These are phyloP conservation scores for Stictonetta naevosa DNA, from an alignment of 2,113 vertebrate genomes.

Conservation along the genomic window DNA sequence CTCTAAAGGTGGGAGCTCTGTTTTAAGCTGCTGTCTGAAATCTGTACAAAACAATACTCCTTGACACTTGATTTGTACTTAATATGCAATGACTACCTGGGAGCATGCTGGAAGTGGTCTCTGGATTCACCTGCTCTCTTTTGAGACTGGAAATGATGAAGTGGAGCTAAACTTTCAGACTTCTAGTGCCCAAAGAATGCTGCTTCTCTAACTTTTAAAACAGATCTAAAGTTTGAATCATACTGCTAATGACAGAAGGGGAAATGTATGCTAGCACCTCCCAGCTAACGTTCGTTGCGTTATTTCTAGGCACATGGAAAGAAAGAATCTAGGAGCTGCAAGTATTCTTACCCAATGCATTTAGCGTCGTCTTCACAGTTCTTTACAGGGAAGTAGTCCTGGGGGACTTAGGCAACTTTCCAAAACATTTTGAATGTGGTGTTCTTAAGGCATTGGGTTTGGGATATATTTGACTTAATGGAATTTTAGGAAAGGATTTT, in stretches of 20 bases:
- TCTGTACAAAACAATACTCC: slow-evolving; percentile 8
- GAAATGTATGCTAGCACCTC: background rate
- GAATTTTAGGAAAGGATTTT: background rate
- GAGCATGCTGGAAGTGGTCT: background rate
- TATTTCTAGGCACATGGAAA: background rate
- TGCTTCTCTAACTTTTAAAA: background rate
- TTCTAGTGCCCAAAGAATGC: background rate
- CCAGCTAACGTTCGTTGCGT: background rate
- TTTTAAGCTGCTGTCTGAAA: slow-evolving; percentile 22
- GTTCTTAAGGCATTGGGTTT: background rate
- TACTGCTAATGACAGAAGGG: background rate
- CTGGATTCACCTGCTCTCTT: background rate
- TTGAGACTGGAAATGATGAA: background rate
- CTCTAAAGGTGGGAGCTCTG: background rate
- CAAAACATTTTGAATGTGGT: background rate
- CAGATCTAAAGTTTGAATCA: background rate
- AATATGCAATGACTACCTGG: background rate
- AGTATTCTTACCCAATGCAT: background rate
- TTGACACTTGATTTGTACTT: background rate
- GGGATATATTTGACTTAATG: background rate
- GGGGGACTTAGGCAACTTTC: background rate
- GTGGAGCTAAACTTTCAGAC: background rate
- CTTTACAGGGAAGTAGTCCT: background rate
- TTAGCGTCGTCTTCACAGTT: background rate
- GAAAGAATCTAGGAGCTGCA: background rate